Evolutionary conservation across 1,140 invertebrate genomes (phyloP).

Genomic region (Paraescarpia echinospica): DNA sequence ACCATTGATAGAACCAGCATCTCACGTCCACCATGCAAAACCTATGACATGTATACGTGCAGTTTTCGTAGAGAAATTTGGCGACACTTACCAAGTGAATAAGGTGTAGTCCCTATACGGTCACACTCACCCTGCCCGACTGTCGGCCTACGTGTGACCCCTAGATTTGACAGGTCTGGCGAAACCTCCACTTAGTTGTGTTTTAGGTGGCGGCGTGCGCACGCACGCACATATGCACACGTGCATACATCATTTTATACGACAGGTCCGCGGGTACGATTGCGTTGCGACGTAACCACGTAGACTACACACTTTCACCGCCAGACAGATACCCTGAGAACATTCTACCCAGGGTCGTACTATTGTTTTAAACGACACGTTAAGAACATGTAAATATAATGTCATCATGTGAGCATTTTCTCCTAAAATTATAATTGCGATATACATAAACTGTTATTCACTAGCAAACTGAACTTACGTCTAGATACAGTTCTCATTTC

Average conservation of each 20-base stretch:
- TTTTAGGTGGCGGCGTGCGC: neutral
- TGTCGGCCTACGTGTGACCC: neutral
- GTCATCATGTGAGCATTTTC: too few species aligned
- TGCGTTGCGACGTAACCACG: neutral
- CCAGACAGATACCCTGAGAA: neutral
- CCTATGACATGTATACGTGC: neutral
- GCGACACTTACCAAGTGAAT: neutral
- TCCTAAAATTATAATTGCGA: too few species aligned
- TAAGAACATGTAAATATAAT: too few species aligned
- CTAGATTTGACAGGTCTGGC: neutral
- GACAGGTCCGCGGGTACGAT: neutral
- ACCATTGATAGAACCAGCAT: neutral
- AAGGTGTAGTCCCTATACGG: neutral
- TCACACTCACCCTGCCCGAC: neutral
- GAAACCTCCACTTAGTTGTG: neutral
- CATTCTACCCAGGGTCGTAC: neutral
- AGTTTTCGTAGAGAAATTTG: neutral
- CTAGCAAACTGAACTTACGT: neutral
- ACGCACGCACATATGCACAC: constrained; percentile 4
- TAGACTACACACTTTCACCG: neutral
- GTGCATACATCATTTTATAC: neutral
- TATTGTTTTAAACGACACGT: neutral
- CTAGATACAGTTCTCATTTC: neutral
- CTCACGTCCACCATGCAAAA: neutral
- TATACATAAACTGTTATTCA: neutral